Evolutionary conservation across 2,113 vertebrate genomes (phyloP), one percentile per base, ranked within the genome.

Genomic region (Vidua chalybeata): DNA sequence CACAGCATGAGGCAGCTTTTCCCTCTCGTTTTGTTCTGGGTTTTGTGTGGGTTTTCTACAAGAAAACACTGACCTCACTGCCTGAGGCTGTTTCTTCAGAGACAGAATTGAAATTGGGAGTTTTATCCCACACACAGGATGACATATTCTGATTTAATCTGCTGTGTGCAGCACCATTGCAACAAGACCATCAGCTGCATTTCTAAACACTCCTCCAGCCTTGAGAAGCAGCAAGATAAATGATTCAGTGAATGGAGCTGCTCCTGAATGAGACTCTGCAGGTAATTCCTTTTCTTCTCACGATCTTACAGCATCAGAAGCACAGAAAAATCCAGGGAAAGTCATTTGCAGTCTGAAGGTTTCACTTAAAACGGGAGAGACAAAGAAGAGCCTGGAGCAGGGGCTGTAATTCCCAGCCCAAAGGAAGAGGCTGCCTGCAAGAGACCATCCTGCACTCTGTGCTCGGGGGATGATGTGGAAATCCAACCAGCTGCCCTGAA

Each of bases 401-500:
- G 0, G 5, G 45, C 15, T 67, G 55, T 5, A 62, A 79, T 69
- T 88, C 45, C 48, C 64, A 43, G 62, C 31, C 30, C 23, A 16
- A 9, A 31, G 37, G 67, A 45, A 54, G 61, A 63, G 35, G 51
- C 20, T 84, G 78, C 19, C 74, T 84, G 73, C 72, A 66, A 69
- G 43, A 45, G n/a, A 45, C 15, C 59, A 54, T 41, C 58, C 75
- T 66, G 54, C 76, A 93, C 63, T 41, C 82, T 51, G 87, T 76
- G 54, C 75, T 94, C n/a, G 2, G 43, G 69, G 55, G 46, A 46
- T 20, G 37, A 96, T 24, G 68, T 51, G 93, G 80, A 92, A 93
- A 95, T 61, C 82, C 91, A 94, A 43, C 55, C 81, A 46, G 91
- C 3, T 86, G 90, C 85, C 94, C 85, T 92, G 30, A 95, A 85